These are phyloP conservation scores for Xylota segnis DNA, from an alignment of 2,888 invertebrate genomes.

Conservation along the genomic window DNA sequence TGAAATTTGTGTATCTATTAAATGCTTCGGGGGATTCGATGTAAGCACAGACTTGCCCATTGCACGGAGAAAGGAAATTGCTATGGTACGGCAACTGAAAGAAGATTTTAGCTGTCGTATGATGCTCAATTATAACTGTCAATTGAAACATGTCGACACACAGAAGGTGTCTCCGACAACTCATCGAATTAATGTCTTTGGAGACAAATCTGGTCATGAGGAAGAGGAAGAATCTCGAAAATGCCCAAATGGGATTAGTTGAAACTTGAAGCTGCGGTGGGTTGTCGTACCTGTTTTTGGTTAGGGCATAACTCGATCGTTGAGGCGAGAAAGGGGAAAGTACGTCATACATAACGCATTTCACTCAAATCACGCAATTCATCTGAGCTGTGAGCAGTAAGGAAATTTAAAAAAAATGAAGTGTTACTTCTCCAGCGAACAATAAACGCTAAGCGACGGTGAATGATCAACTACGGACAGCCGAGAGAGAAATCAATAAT, in stretches of 20 bases:
- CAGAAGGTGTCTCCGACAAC: background rate
- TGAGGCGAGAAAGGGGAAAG: no score
- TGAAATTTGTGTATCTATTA: slow-evolving; percentile 9
- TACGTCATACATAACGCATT: no score
- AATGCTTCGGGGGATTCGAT: background rate
- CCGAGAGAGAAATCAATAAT: no score
- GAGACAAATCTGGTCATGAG: background rate
- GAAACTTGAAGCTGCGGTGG: background rate
- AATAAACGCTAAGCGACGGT: no score
- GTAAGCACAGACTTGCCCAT: background rate
- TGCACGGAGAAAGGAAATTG: slow-evolving; percentile 9
- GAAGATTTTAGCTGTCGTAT: background rate
- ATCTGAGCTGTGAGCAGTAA: no score
- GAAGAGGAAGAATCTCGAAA: slow-evolving; percentile 1
- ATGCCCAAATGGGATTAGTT: background rate
- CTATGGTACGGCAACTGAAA: background rate
- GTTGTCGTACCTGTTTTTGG: no score
- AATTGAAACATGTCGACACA: background rate
- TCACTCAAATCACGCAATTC: no score
- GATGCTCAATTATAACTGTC: background rate
- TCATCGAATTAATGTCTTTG: background rate
- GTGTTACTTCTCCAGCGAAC: no score
- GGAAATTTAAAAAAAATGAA: no score
- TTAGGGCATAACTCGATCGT: no score
- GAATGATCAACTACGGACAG: no score